A percentile compares a stretch with the other conserved stretches of the same genome.
These are phyloP conservation scores for Ophiodon elongatus DNA, from an alignment of 2,113 vertebrate species.

Conservation along the genomic window DNA sequence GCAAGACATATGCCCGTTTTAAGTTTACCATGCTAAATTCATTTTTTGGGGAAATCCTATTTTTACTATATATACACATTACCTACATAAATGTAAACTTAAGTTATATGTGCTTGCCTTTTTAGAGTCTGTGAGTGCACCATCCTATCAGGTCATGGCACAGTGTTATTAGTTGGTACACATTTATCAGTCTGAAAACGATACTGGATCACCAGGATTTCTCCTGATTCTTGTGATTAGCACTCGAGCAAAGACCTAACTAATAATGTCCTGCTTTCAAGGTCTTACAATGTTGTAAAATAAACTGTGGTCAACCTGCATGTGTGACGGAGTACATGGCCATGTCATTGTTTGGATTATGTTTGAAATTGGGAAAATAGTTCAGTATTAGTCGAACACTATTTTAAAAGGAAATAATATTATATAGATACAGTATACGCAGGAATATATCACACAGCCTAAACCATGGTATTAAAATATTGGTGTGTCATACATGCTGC, in stretches of 20 bases:
- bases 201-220: neutral
- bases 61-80: neutral
- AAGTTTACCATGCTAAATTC: neutral
- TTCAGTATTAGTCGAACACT: slow-evolving; percentile 5
- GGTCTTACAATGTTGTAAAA: neutral
- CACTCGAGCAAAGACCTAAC: neutral
- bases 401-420: slow-evolving; percentile 17
- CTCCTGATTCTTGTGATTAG: neutral
- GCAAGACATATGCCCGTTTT: neutral
- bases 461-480: slow-evolving; percentile 53
- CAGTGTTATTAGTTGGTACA: neutral
- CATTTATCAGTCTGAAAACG: neutral
- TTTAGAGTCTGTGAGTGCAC: neutral
- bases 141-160: neutral
- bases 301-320: neutral
- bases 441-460: slow-evolving; percentile 43
- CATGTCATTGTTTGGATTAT: neutral
- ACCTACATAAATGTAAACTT: neutral
- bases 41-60: too few relatives aligned
- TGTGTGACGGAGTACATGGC: neutral
- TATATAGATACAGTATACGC: slow-evolving; percentile 2
- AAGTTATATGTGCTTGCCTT: neutral
- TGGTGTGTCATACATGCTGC: slow-evolving; percentile 51
- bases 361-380: slow-evolving; percentile 1
- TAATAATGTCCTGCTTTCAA: neutral